Evolutionary conservation across 1,140 invertebrate genomes (phyloP).

Genomic region (Platyura marginata): DNA sequence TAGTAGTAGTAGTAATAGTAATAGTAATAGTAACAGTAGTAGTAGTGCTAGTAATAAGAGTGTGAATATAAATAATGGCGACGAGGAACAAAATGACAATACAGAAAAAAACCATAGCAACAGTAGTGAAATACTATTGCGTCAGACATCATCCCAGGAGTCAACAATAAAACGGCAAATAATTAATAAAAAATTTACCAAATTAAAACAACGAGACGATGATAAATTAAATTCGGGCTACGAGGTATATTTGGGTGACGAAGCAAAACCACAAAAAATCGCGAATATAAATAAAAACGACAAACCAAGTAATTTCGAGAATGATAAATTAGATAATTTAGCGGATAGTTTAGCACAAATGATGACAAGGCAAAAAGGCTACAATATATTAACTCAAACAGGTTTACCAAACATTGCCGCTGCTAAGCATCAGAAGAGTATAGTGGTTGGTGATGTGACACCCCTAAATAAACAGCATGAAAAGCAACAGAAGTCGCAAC

Average conservation of each 20-base stretch:
- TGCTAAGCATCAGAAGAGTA: neutral
- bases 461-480: neutral
- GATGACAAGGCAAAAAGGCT: neutral
- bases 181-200: too few species aligned
- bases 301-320: neutral
- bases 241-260: neutral
- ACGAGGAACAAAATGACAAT: neutral
- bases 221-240: neutral
- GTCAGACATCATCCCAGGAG: too few species aligned
- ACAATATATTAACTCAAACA: neutral
- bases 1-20: neutral
- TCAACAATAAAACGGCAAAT: too few species aligned
- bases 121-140: too few species aligned
- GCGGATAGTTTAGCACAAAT: neutral
- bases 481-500: conserved; percentile 1
- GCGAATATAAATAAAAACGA: neutral
- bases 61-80: neutral
- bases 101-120: neutral
- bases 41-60: neutral
- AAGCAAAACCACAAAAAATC: neutral
- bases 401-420: neutral
- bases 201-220: too few species aligned
- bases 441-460: conserved; percentile 2
- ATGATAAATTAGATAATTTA: neutral
- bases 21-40: neutral